Evolutionary conservation across 2,797 vertebrate species (phyloP).

Genomic region (Muscicapa comitata): DNA sequence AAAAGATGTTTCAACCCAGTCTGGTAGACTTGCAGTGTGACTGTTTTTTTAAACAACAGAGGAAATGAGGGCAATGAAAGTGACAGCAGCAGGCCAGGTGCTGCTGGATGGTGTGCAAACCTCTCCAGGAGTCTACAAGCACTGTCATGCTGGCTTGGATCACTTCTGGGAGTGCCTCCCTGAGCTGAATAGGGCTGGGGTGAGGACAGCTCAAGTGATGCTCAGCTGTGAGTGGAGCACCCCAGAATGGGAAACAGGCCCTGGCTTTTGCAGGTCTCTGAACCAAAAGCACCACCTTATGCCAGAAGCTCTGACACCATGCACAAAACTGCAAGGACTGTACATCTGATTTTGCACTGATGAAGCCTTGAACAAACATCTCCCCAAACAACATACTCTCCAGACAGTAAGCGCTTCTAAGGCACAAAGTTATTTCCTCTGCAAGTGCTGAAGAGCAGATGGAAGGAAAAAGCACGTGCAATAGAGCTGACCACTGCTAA

Average conservation of each 20-base stretch:
- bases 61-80: background rate
- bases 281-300: background rate
- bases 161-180: background rate
- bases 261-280: background rate
- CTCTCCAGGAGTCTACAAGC: background rate
- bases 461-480: background rate
- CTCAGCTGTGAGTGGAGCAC: background rate
- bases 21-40: background rate
- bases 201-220: background rate
- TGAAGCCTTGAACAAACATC: background rate
- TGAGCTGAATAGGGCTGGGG: background rate
- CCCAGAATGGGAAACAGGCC: background rate
- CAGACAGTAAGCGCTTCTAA: background rate
- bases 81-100: background rate
- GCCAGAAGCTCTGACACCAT: background rate
- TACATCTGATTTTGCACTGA: background rate
- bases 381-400: background rate
- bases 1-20: background rate
- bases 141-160: background rate
- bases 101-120: background rate
- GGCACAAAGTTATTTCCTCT: background rate
- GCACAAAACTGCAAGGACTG: background rate
- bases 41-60: background rate
- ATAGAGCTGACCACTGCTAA: background rate
- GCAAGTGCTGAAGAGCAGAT: slow-evolving; percentile 27